Evolutionary conservation across 2,113 vertebrate genomes (phyloP), one percentile per base, ranked within the genome.

Genomic region (Catharus fuscescens): DNA sequence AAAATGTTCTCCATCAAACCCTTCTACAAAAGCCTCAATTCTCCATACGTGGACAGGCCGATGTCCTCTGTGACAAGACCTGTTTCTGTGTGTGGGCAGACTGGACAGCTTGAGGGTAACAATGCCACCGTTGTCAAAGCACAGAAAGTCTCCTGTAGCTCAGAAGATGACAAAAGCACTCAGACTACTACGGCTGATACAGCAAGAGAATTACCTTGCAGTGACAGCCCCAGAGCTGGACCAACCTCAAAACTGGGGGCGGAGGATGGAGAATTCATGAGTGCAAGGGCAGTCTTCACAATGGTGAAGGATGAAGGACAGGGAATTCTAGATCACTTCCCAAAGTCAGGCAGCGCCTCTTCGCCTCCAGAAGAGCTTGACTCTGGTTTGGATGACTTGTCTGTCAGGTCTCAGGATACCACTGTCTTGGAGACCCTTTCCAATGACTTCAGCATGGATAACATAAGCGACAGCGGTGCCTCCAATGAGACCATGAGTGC

Each of bases 381-480:
- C 97, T 99, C 99, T 0, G 99, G 99, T 62, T 96, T 99, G 94
- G 99, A 99, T 87, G 99, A 99, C 59, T 74, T 99, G 76, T 99
- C 99, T 2, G 97, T 99, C 73, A 98, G 98, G 90, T 99, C 99
- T 85, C 99, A 99, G 98, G 99, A 99, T 91, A 99, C 99, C 17
- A 98, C 99, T 0, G 93, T 99, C 44, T 95, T 99, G 94, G 98
- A 99, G 96, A 98, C 98, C 14, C 97, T 99, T 88, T 99, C 98
- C 90, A 99, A 99, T 90, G 98, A 99, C 80, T 99, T 99, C 69
- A 99, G 99, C 96, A 98, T 99, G 98, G 99, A 99, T 95, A 99
- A 99, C 67, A 96, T 99, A 72, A 99, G 99, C 1, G 99, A 99
- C 96, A 99, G 99, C 1, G 99, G 99, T 32, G 98, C 99, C n/a